Evolutionary conservation across 2,888 invertebrate genomes (phyloP), one percentile per base, ranked within the genome.

Genomic region (Oscheius sp.): DNA sequence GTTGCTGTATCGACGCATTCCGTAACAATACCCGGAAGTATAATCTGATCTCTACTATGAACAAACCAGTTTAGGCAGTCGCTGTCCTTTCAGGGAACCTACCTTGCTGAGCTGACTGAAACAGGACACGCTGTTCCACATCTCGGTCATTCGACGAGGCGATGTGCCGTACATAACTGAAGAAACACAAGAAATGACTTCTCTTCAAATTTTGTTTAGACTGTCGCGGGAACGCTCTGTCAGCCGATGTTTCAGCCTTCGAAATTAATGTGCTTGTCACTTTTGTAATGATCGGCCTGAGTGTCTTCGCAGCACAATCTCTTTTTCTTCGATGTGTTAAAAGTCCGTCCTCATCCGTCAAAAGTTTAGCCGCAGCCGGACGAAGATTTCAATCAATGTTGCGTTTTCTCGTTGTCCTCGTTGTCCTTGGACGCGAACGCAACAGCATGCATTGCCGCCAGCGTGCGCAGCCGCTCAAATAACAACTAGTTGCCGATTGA

Each of bases 401-500:
- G 48, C 63, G 63, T 63, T 63, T 63, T 42, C 63, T n/a, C 21
- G 42, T 5, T 42, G 42, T 42, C 42, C 42, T 42, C 42, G 42
- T 42, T 65, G 65, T 65, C 65, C 68, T 68, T 68, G 68, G 68
- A 35, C 55, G n/a, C 50, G 63, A 63, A 63, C 63, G 63, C 63
- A 63, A 48, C 68, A 32, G 47, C 21, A 55, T 32, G 55, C 55
- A 32, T 11, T 29, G 68, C 68, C 68, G 68, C 53, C 68, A 29
- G 33, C 68, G 53, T 50, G 51, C 51, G 2, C 60, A 55, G 68
- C 35, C 68, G 68, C 68, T 68, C 68, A 68, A 68, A 68, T 68
- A 68, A 68, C 68, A 68, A 68, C 68, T 68, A 68, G 68, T 68
- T 68, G 68, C 37, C 68, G 68, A 53, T 51, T 68, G 68, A 68